Conservation (phyloP, 2,888 invertebrate species). For the Lumbricus terrestris region DNA sequence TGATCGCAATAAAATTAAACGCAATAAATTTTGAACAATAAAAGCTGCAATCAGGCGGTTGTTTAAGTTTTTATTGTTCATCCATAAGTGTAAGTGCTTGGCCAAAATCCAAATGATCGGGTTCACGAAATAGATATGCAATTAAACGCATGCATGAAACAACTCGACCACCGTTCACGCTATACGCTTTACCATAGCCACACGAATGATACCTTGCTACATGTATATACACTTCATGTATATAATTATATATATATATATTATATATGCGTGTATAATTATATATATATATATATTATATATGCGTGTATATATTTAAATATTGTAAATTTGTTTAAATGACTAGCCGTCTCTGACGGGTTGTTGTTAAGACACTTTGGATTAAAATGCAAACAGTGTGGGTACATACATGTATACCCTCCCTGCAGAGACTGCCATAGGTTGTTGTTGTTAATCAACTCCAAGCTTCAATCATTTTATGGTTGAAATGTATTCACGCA, state of each 20-base stretch:
- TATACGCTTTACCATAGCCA: neutral
- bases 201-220: neutral
- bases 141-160: too few species aligned
- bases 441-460: too few species aligned
- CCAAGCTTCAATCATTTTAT: neutral
- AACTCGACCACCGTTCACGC: neutral
- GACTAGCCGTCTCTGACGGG: neutral
- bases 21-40: neutral
- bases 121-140: neutral
- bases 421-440: rapidly evolving
- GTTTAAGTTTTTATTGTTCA: neutral
- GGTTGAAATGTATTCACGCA: neutral
- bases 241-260: too few species aligned
- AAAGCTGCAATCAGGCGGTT: neutral
- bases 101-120: neutral
- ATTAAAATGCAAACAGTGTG: neutral
- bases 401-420: too few species aligned
- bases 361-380: neutral
- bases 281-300: too few species aligned
- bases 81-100: neutral
- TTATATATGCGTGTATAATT: neutral
- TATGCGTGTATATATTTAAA: neutral
- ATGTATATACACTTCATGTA: neutral
- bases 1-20: neutral
- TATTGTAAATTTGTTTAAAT: neutral